Evolutionary conservation across 2,797 vertebrate genomes (phyloP).

Genomic region (Rhinoraja longicauda): DNA sequence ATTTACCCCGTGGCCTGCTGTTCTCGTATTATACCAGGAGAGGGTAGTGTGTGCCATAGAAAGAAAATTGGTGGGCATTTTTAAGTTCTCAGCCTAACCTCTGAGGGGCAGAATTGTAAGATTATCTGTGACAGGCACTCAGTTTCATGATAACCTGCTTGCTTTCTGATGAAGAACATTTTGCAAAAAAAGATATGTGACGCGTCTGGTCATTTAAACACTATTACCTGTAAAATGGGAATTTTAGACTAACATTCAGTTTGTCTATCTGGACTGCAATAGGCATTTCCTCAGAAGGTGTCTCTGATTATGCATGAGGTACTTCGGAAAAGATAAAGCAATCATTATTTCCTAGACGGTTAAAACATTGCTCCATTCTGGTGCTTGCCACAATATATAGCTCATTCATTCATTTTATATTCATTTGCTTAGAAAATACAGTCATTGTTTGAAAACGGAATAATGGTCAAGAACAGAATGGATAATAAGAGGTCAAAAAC

Average conservation of each 20-base stretch:
- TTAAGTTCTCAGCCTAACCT: conserved; percentile 18
- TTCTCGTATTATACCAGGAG: background rate
- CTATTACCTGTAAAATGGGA: background rate
- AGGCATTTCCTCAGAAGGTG: background rate
- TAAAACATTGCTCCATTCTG: background rate
- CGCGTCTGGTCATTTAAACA: background rate
- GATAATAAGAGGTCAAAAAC: background rate
- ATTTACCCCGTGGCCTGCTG: background rate
- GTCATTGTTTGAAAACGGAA: background rate
- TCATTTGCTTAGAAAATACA: background rate
- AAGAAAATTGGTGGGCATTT: background rate
- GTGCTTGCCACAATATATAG: background rate
- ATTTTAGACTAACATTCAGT: background rate
- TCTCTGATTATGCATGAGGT: background rate
- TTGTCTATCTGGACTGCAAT: background rate
- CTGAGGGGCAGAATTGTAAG: conserved; percentile 26
- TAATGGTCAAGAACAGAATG: background rate
- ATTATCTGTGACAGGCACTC: background rate
- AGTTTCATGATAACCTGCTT: background rate
- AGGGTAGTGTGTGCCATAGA: conserved; percentile 17
- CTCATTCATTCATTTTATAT: background rate
- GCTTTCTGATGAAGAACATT: background rate
- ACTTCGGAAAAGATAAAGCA: background rate
- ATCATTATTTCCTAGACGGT: background rate
- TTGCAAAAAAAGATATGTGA: background rate